These are phyloP conservation scores for Amazona guildingii DNA, from an alignment of 2,113 vertebrate species.

Conservation along the genomic window DNA sequence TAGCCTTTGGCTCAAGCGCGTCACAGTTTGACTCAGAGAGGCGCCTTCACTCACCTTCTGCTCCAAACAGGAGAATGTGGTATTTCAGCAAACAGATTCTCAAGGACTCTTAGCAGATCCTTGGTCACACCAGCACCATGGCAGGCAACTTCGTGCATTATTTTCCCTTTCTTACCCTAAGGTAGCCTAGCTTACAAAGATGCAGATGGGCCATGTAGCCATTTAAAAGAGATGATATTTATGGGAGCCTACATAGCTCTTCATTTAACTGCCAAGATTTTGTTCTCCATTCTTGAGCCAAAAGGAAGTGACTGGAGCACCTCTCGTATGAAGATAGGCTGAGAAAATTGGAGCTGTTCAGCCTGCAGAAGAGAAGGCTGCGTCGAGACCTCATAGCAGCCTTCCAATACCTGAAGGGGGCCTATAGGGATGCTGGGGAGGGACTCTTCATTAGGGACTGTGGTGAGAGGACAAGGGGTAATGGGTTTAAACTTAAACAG, in stretches of 20 bases:
- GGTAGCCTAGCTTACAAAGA: not conserved
- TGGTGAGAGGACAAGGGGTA: no score
- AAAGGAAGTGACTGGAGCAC: not conserved
- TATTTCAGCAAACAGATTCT: not conserved
- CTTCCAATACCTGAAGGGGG: no score
- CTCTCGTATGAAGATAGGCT: no score
- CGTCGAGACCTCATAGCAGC: no score
- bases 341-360: no score
- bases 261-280: not conserved
- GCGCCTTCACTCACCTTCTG: not conserved
- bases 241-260: not conserved
- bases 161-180: not conserved
- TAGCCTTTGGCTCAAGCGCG: not conserved
- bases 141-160: not conserved
- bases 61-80: not conserved
- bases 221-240: not conserved
- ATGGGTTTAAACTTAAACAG: no score
- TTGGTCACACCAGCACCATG: not conserved
- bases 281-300: not conserved
- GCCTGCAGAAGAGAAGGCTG: no score
- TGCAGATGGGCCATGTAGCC: not conserved
- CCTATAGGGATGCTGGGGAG: no score
- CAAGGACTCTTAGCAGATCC: rapidly evolving
- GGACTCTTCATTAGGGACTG: no score
- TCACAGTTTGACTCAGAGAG: not conserved